Conservation (phyloP, 2,797 vertebrate genomes). For the Danionella dracula region DNA sequence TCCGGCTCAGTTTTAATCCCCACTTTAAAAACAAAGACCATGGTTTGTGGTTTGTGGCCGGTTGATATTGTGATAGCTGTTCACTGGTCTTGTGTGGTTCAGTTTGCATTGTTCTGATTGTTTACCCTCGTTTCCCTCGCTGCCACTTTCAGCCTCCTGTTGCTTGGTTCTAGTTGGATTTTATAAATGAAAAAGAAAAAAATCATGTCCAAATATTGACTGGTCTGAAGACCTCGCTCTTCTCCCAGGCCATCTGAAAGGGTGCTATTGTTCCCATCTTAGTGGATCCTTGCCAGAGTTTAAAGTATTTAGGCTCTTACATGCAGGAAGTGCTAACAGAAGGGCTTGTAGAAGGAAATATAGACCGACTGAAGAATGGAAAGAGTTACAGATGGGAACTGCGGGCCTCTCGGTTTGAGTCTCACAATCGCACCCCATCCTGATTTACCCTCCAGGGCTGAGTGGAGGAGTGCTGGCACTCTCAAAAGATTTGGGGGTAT, state of each 20-base stretch:
- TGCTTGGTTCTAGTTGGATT: conserved; percentile 65
- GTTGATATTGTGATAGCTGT: conserved; percentile 67
- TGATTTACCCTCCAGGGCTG: conserved; percentile 23
- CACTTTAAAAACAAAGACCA: conserved; percentile 65
- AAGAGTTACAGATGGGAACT: conserved; percentile 43
- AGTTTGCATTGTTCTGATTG: conserved; percentile 61
- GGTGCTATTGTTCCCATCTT: conserved; percentile 74
- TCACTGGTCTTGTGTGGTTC: conserved; percentile 59
- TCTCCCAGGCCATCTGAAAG: conserved; percentile 72
- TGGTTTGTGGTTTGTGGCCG: conserved; percentile 53
- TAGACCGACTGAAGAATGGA: conserved; percentile 47
- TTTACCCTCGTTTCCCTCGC: conserved; percentile 62
- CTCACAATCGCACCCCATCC: conserved; percentile 12
- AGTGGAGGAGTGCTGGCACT: conserved; percentile 22
- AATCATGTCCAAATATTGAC: conserved; percentile 81
- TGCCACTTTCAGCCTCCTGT: conserved; percentile 58
- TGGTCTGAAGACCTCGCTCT: conserved; percentile 60
- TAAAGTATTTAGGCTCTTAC: conserved; percentile 67
- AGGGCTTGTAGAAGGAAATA: conserved; percentile 56
- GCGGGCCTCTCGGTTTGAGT: conserved; percentile 44
- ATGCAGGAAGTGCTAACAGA: conserved; percentile 59
- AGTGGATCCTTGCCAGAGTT: conserved; percentile 65
- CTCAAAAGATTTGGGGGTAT: conserved; percentile 36
- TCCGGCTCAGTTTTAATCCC: conserved; percentile 64
- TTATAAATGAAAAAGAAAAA: conserved; percentile 54